Evolutionary conservation across 1,140 invertebrate genomes (phyloP).

Genomic region (Helicoverpa zea): DNA sequence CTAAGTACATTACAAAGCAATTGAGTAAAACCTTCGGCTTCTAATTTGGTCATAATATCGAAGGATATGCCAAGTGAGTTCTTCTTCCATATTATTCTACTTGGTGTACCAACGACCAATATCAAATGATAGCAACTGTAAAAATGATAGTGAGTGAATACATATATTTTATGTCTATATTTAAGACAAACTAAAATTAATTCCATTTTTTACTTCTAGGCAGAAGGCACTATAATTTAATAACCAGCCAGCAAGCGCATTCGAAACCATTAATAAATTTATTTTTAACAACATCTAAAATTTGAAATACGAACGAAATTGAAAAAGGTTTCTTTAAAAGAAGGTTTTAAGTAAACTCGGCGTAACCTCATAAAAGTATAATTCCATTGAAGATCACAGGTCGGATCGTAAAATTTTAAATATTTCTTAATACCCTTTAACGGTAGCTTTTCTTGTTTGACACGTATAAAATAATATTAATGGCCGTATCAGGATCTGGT

Average conservation of each 20-base stretch:
- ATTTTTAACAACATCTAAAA: slow-evolving; percentile 15
- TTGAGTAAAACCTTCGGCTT: too few species aligned
- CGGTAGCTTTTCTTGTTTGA: slow-evolving; percentile 56
- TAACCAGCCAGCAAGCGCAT: not conserved
- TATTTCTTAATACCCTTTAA: slow-evolving; percentile 51
- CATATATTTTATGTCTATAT: too few species aligned
- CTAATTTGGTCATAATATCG: too few species aligned
- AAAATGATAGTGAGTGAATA: too few species aligned
- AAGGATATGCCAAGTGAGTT: too few species aligned
- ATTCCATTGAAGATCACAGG: slow-evolving; percentile 47
- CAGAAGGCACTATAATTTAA: not conserved
- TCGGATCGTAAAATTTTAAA: slow-evolving; percentile 50
- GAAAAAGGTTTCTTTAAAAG: slow-evolving; percentile 35
- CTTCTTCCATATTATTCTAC: too few species aligned
- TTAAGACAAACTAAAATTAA: not conserved
- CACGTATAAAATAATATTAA: slow-evolving; percentile 52
- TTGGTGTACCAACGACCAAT: too few species aligned
- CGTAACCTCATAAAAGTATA: slow-evolving; percentile 43
- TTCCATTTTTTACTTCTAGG: not conserved
- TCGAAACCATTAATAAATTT: not conserved
- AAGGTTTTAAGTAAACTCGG: slow-evolving; percentile 45
- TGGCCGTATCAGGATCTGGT: slow-evolving; percentile 27
- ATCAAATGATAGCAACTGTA: too few species aligned
- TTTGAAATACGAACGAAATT: slow-evolving; percentile 31
- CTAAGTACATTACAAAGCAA: too few species aligned